These are phyloP conservation scores for Campoletis sonorensis DNA, from an alignment of 1,140 invertebrate genomes.

Conservation along the genomic window DNA sequence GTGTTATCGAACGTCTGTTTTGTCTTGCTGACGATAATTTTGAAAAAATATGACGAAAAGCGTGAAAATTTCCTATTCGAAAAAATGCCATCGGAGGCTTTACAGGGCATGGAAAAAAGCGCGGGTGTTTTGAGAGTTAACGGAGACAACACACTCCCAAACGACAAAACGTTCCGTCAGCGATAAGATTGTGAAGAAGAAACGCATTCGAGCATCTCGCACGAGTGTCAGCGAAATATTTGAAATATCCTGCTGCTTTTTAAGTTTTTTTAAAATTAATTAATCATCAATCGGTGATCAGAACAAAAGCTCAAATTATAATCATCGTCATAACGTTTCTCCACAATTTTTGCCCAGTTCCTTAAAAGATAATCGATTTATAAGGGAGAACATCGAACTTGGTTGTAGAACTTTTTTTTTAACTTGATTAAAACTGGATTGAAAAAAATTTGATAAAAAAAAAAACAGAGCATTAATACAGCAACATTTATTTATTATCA, in stretches of 20 bases:
- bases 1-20: slow-evolving; percentile 23
- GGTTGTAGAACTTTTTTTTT: too few relatives aligned
- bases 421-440: too few relatives aligned
- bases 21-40: not conserved
- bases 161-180: slow-evolving; percentile 18
- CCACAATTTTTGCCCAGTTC: too few relatives aligned
- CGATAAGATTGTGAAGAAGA: slow-evolving; percentile 36
- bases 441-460: too few relatives aligned
- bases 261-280: too few relatives aligned
- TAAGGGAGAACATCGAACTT: too few relatives aligned
- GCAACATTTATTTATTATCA: too few relatives aligned
- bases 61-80: not conserved
- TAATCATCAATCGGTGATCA: too few relatives aligned
- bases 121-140: slow-evolving; percentile 21
- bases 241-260: not conserved
- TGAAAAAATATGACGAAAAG: not conserved
- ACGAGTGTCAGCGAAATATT: slow-evolving; percentile 22
- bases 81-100: not conserved
- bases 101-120: not conserved
- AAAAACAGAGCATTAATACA: too few relatives aligned
- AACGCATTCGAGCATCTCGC: not conserved
- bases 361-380: too few relatives aligned
- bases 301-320: too few relatives aligned
- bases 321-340: too few relatives aligned
- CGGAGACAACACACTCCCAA: not conserved